A percentile compares a stretch with the other conserved stretches of the same genome.
phyloP scores from a whole-genome alignment of 2,113 vertebrate genomes.

The Etheostoma spectabile region DNA sequence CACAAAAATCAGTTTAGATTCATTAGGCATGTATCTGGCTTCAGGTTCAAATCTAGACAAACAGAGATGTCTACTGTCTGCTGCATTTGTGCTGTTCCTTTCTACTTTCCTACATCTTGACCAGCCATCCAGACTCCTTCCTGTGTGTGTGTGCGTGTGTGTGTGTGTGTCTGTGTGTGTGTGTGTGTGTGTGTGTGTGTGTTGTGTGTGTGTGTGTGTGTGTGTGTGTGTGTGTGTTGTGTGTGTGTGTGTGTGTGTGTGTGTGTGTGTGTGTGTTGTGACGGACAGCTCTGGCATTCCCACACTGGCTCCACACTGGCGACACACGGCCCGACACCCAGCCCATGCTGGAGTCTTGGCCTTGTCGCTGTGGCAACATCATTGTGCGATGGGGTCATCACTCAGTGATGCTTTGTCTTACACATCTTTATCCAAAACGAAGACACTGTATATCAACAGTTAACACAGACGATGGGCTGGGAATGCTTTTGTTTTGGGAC shows the following conservation, averaged over 20 bases:
- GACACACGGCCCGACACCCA: constrained; percentile 42
- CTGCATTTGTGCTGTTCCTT: neutral
- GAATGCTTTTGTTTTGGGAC: constrained; percentile 49
- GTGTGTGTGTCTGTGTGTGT: neutral
- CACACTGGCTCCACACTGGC: constrained; percentile 52
- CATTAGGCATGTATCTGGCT: neutral
- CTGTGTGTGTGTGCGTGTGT: neutral
- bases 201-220: neutral
- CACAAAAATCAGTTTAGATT: neutral
- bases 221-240: neutral
- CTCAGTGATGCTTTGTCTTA: constrained; percentile 64
- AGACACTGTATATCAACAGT: constrained; percentile 67
- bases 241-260: neutral
- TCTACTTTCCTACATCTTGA: neutral
- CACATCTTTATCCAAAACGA: constrained; percentile 42
- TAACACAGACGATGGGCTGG: constrained; percentile 17
- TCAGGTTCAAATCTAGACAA: neutral
- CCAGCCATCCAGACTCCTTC: neutral
- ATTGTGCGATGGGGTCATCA: constrained; percentile 64
- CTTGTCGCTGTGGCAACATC: constrained; percentile 64
- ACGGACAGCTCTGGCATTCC: constrained; percentile 49
- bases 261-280: no score
- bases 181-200: neutral
- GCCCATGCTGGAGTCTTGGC: constrained; percentile 51
- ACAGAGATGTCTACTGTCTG: neutral